Conservation (phyloP, 1,140 invertebrate genomes). For the Drosophila tristis region DNA sequence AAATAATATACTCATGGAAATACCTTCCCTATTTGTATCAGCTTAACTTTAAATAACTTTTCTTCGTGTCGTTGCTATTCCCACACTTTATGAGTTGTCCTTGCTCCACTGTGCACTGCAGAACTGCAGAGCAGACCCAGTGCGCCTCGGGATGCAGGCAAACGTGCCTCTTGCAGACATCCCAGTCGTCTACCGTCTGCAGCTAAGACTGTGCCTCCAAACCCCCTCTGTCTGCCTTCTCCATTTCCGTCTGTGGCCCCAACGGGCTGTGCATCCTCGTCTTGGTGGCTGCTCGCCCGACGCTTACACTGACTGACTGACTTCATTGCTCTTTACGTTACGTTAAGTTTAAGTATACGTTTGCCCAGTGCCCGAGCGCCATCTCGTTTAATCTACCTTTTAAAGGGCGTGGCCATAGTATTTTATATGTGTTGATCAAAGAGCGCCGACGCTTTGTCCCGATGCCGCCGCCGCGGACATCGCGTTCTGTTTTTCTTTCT, state of each 20-base stretch:
- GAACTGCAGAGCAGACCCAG: conserved; percentile 47
- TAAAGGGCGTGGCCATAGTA: conserved; percentile 83
- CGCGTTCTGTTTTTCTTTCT: conserved; percentile 3
- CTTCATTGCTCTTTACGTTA: conserved; percentile 82
- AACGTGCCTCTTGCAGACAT: conserved; percentile 55
- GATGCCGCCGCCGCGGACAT: conserved; percentile 35
- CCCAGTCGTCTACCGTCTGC: conserved; percentile 36
- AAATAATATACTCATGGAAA: no score
- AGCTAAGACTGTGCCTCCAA: background rate
- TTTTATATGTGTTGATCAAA: conserved; percentile 84
- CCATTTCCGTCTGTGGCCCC: conserved; percentile 2
- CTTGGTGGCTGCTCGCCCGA: conserved; percentile 5
- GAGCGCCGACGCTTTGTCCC: conserved; percentile 76
- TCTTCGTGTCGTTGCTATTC: background rate
- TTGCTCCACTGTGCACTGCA: conserved; percentile 53
- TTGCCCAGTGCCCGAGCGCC: conserved; percentile 78
- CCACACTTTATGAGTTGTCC: background rate
- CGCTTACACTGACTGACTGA: conserved; percentile 71
- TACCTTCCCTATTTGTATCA: background rate
- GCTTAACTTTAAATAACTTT: no score
- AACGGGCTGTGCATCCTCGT: conserved; percentile 9
- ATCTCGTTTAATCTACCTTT: conserved; percentile 84
- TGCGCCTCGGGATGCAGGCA: conserved; percentile 65
- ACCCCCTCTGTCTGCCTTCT: background rate
- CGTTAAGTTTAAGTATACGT: conserved; percentile 79